Evolutionary conservation across 2,113 vertebrate genomes (phyloP).

Genomic region (Sisor rabdophorus): DNA sequence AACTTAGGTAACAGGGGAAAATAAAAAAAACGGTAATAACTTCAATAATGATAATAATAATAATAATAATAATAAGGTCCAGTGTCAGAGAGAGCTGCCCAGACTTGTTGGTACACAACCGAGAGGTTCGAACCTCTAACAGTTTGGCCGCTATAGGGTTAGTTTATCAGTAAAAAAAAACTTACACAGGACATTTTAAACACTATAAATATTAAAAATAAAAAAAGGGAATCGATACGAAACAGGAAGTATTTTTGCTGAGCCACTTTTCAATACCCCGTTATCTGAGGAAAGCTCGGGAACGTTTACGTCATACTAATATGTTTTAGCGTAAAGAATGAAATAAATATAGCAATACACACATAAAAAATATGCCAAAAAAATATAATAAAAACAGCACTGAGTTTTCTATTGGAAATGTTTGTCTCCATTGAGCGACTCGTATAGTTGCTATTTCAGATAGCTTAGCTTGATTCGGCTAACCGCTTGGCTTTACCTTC

Average conservation of each 20-base stretch:
- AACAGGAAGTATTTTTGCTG: not conserved
- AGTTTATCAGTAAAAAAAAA: too few species aligned
- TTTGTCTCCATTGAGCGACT: not conserved
- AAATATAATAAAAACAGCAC: accelerated
- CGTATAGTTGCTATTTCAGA: not conserved
- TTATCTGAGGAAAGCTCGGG: not conserved
- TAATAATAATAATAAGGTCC: too few species aligned
- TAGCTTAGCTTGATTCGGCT: conserved; percentile 1
- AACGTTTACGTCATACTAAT: not conserved
- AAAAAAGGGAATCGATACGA: not conserved
- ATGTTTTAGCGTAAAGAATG: not conserved
- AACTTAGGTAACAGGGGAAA: not conserved
- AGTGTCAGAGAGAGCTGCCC: not conserved
- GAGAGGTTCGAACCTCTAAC: not conserved
- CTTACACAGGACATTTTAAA: not conserved
- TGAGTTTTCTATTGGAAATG: not conserved
- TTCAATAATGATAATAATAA: too few species aligned
- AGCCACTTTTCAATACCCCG: not conserved
- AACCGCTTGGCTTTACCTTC: conserved; percentile 72
- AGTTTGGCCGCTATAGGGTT: not conserved
- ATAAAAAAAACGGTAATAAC: too few species aligned
- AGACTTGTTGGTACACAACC: not conserved
- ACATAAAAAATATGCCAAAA: not conserved
- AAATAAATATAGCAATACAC: not conserved
- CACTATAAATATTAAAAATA: not conserved